phyloP scores from a whole-genome alignment of 2,113 vertebrate genomes.

The Siniperca chuatsi region DNA sequence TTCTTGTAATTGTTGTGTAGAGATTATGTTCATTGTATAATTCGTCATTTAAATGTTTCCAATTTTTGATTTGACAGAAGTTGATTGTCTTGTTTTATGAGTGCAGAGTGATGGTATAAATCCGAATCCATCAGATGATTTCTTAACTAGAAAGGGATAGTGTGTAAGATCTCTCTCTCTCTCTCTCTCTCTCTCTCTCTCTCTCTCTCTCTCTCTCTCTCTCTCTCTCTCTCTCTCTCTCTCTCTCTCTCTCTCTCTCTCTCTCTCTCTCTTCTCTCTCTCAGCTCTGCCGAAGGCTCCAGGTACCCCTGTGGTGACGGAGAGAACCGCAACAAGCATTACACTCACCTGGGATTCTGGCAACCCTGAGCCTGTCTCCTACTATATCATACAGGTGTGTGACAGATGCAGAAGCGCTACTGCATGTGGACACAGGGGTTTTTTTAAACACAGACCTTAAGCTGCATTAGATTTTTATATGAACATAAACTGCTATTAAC shows the following conservation, averaged over 20 bases:
- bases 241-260: constrained; percentile 2
- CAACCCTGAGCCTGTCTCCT: constrained; percentile 97
- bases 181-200: neutral
- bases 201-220: neutral
- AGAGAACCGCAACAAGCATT: constrained; percentile 98
- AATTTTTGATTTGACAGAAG: neutral
- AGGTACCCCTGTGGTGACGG: constrained; percentile 93
- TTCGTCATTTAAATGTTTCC: neutral
- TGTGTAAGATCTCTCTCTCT: constrained; percentile 1
- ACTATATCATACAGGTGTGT: constrained; percentile 90
- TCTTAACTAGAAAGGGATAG: neutral
- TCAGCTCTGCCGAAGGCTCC: constrained; percentile 96
- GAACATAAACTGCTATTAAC: constrained; percentile 32
- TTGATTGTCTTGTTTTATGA: neutral
- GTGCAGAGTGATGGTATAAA: neutral
- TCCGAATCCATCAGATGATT: neutral
- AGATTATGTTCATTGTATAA: neutral
- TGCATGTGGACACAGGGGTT: neutral
- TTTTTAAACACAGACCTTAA: neutral
- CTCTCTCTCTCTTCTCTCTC: constrained; percentile 6
- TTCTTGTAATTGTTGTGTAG: neutral
- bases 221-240: constrained; percentile 27
- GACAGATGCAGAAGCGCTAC: neutral
- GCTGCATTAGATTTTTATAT: constrained; percentile 5
- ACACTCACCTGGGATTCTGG: constrained; percentile 99